Base-by-base conservation (phyloP, 2,888 invertebrate species). In the Calliphora vomitoria region DNA sequence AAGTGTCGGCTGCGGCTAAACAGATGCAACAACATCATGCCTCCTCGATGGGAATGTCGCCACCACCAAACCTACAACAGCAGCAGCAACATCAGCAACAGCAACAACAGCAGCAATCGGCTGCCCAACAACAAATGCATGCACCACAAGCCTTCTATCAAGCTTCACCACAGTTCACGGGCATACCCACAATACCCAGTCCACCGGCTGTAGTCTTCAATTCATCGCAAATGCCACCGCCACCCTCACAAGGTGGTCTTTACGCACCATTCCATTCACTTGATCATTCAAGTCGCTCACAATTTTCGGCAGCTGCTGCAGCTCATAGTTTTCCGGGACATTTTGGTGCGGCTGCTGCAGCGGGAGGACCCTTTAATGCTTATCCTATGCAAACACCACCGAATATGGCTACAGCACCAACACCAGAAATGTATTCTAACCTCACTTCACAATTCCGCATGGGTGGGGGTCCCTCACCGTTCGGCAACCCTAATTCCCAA, bases 181-280 rank as follows among this genome's bases (percentile, higher is more conserved):
- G 96, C 71, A 96, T 98, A 92, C 96, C 97, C 25, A 97, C 97
- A 41, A 97, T 98, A 88, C 98, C 98, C 47, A 98, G 97, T 78
- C 98, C 98, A 20, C 96, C 97, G 31, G 96, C 97, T 15, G 93
- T 93, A 68, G 96, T 97, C 79, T 94, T 97, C 85, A 97, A 96
- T 91, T 97, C 97, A 93, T 96, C 97, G 44, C 96, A 97, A 64
- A 96, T 96, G 91, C 93, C 96, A 90, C 91, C 91, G 58, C 92
- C 90, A 90, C 93, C 96, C 90, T 95, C 95, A 64, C 95, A 96
- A 88, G 96, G 96, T 90, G 95, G 97, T 75, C 95, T 97, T 58
- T 98, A 98, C 93, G 97, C 97, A 90, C 96, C 98, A 89, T 98
- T 98, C 95, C 96, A 96, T 91, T 94, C 96, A 89, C 94, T 95